A percentile compares a stretch with the other conserved stretches of the same genome.
Conservation (phyloP, 2,113 vertebrate genomes). For the Aegithalos caudatus region DNA sequence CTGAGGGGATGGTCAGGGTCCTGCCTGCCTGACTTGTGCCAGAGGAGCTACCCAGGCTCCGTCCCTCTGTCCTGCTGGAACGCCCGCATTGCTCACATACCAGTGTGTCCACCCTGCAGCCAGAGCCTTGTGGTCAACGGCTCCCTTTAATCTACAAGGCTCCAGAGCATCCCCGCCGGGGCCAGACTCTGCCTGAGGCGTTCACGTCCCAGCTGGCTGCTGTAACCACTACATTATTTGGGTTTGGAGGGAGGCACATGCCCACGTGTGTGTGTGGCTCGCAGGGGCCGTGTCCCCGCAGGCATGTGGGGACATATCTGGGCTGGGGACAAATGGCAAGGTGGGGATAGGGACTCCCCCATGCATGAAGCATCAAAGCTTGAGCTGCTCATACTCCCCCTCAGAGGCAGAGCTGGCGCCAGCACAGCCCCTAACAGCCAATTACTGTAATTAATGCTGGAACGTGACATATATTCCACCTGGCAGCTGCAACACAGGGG, state of each 20-base stretch:
- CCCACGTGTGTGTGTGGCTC: background rate
- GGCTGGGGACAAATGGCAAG: background rate
- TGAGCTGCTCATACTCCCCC: background rate
- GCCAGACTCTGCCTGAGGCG: background rate
- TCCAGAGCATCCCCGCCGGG: background rate
- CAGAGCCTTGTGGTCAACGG: background rate
- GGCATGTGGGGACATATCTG: background rate
- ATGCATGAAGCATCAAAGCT: rapidly evolving
- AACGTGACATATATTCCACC: background rate
- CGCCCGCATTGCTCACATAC: background rate
- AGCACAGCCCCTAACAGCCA: background rate
- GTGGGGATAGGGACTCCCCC: background rate
- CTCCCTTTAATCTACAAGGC: constrained; percentile 12
- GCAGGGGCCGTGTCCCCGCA: rapidly evolving
- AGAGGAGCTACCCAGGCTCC: background rate
- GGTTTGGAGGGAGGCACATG: background rate
- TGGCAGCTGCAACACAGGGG: background rate
- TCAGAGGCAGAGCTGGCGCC: background rate
- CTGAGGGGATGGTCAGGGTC: rapidly evolving
- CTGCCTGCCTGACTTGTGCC: background rate
- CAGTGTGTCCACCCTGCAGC: background rate
- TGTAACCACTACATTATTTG: background rate
- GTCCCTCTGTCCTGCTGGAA: background rate
- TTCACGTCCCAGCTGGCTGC: background rate
- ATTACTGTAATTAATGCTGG: constrained; percentile 10